Percentiles rank a stretch among this genome's conserved stretches.
Evolutionary conservation across 2,797 vertebrate genomes (phyloP).

Genomic region (Anguilla marmorata): DNA sequence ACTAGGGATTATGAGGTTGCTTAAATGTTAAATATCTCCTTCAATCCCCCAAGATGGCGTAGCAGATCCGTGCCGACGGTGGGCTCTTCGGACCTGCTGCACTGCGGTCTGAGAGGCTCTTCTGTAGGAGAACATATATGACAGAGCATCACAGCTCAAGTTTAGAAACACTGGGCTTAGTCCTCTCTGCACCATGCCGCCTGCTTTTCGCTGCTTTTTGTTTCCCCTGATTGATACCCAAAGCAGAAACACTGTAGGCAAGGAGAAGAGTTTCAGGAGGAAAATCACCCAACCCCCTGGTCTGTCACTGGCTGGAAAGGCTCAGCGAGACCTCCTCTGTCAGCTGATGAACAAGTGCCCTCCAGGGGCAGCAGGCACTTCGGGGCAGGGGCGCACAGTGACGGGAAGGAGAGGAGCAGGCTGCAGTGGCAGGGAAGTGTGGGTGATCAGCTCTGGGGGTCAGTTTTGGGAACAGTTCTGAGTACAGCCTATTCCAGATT

Average conservation of each 20-base stretch:
- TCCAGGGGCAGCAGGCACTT: not conserved
- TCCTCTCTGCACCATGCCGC: not conserved
- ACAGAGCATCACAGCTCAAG: not conserved
- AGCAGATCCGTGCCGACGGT: not conserved
- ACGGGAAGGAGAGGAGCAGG: not conserved
- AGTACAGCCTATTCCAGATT: no score
- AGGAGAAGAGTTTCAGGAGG: not conserved
- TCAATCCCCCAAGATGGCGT: not conserved
- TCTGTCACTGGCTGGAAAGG: not conserved
- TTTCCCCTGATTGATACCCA: not conserved
- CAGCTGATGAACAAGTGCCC: not conserved
- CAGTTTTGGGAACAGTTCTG: no score
- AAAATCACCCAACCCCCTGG: not conserved
- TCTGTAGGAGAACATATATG: not conserved
- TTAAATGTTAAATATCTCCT: not conserved
- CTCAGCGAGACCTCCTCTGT: not conserved
- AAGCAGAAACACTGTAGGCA: not conserved
- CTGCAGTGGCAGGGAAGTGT: not conserved
- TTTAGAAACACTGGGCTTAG: not conserved
- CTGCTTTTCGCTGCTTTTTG: not conserved
- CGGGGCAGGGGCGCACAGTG: not conserved
- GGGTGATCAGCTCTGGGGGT: not conserved
- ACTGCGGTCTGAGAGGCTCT: not conserved
- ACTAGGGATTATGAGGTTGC: not conserved
- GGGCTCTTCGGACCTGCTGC: not conserved